phyloP scores from a whole-genome alignment of 2,888 invertebrate genomes.

The Eucera pruinosa region DNA sequence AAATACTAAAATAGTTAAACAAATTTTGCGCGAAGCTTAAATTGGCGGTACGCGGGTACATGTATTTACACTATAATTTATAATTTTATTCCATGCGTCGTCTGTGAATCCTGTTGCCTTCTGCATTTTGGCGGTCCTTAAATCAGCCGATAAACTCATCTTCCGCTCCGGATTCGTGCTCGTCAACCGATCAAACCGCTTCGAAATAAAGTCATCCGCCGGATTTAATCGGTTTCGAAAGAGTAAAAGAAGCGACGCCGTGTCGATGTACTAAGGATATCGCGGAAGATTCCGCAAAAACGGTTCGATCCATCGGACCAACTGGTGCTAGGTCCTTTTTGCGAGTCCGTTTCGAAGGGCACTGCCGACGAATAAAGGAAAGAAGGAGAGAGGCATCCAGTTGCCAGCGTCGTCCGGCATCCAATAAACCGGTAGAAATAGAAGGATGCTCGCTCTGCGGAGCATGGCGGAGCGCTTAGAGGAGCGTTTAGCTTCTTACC shows the following conservation, averaged over 20 bases:
- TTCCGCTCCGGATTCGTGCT: too few relatives aligned
- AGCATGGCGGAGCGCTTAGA: conserved; percentile 60
- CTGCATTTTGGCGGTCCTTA: too few relatives aligned
- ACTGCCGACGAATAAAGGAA: conserved; percentile 36
- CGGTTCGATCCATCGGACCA: background rate
- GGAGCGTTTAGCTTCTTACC: conserved; percentile 65
- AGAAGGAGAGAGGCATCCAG: conserved; percentile 22
- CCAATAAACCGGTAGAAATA: conserved; percentile 66
- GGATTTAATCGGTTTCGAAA: conserved; percentile 8
- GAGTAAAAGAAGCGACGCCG: background rate
- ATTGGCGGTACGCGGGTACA: too few relatives aligned
- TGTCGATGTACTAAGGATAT: conserved; percentile 8
- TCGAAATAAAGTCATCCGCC: background rate
- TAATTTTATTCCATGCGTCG: too few relatives aligned
- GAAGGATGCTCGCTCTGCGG: conserved; percentile 57
- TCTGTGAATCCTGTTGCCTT: too few relatives aligned
- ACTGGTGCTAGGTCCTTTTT: conserved; percentile 22
- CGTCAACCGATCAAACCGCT: background rate
- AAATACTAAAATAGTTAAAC: too few relatives aligned
- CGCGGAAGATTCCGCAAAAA: conserved; percentile 2
- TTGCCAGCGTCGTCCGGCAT: conserved; percentile 51
- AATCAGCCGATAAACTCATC: too few relatives aligned
- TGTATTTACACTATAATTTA: too few relatives aligned
- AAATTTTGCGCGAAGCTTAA: too few relatives aligned
- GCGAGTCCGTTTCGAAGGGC: background rate